These are phyloP conservation scores for Azorinus chamasolen DNA, from an alignment of 2,888 invertebrate species.

Conservation along the genomic window DNA sequence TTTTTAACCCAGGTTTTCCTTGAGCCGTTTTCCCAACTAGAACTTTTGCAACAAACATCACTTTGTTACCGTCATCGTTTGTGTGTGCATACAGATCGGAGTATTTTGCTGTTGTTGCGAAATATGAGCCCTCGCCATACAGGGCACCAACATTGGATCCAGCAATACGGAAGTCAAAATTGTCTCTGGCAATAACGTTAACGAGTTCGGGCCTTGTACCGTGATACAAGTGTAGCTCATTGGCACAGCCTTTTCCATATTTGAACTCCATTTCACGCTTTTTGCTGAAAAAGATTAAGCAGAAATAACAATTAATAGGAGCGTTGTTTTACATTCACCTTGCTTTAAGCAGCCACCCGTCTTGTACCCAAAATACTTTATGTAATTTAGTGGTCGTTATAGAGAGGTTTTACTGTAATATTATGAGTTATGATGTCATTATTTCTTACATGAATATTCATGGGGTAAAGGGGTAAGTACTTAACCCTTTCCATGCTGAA, in stretches of 20 bases:
- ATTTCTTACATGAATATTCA: no score
- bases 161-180: slow-evolving; percentile 68
- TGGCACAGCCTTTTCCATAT: slow-evolving; percentile 54
- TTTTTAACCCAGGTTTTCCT: slow-evolving; percentile 87
- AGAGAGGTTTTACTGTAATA: no score
- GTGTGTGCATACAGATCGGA: slow-evolving; percentile 40
- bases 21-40: slow-evolving; percentile 36
- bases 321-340: no score
- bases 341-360: no score
- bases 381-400: no score
- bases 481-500: no score
- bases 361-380: no score
- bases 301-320: no score
- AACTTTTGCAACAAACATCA: slow-evolving; percentile 59
- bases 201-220: slow-evolving; percentile 57
- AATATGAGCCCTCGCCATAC: slow-evolving; percentile 59
- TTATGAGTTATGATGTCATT: no score
- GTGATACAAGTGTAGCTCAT: slow-evolving; percentile 62
- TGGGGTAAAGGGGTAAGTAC: no score
- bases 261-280: slow-evolving; percentile 49
- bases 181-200: slow-evolving; percentile 57
- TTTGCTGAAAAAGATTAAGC: no score
- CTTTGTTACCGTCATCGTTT: slow-evolving; percentile 29
- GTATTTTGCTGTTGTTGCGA: slow-evolving; percentile 49
- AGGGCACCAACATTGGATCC: slow-evolving; percentile 59